phyloP scores from a whole-genome alignment of 2,797 vertebrate species.

The Lerista edwardsae region DNA sequence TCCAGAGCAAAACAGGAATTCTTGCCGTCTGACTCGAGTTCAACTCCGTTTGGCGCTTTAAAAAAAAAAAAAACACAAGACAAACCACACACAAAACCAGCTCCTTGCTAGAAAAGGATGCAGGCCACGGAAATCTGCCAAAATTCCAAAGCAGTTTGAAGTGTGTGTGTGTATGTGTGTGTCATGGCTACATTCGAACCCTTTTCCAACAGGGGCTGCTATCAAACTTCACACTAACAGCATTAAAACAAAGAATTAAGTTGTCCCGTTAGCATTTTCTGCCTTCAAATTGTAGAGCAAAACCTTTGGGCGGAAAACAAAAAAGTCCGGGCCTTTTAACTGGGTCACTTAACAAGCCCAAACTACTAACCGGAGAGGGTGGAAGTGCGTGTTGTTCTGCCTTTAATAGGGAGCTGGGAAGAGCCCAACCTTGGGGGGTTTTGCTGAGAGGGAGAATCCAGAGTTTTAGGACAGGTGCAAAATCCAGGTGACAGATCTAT shows the following conservation, averaged over 20 bases:
- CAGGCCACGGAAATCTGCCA: accelerated
- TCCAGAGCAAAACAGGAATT: not conserved
- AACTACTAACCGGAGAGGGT: accelerated
- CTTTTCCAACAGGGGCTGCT: accelerated
- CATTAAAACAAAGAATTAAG: accelerated
- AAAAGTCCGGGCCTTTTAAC: not conserved
- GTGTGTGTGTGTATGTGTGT: accelerated
- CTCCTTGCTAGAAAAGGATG: not conserved
- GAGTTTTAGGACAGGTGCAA: not conserved
- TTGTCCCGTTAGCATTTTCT: too few relatives aligned
- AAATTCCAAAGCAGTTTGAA: not conserved
- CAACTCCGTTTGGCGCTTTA: conserved; percentile 41
- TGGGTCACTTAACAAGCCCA: not conserved
- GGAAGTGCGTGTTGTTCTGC: not conserved
- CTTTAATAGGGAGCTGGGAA: not conserved
- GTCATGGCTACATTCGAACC: not conserved
- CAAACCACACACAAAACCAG: not conserved
- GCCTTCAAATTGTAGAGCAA: not conserved
- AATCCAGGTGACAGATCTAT: not conserved
- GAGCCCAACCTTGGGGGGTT: not conserved
- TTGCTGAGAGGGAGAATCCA: not conserved
- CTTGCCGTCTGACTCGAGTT: conserved; percentile 21
- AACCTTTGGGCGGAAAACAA: too few relatives aligned
- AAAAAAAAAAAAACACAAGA: not conserved
- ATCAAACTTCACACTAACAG: conserved; percentile 16